phyloP scores from a whole-genome alignment of 1,140 invertebrate genomes.

The Ruditapes philippinarum region DNA sequence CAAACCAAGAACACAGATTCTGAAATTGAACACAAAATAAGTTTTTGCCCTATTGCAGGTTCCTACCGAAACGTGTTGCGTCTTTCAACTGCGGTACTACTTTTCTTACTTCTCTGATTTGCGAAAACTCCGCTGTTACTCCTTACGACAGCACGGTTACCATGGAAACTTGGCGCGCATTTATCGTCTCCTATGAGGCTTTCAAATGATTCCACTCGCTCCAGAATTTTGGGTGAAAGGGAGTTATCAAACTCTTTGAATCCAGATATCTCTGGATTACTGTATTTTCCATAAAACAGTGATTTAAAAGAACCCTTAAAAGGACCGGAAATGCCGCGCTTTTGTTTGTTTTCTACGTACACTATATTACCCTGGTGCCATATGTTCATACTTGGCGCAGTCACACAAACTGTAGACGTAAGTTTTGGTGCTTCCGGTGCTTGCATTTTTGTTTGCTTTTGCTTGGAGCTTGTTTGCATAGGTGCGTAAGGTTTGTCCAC shows the following conservation, averaged over 20 bases:
- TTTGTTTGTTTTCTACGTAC: background rate
- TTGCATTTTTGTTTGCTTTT: background rate
- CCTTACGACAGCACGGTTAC: background rate
- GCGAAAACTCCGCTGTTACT: too few relatives aligned
- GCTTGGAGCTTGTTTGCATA: constrained; percentile 27
- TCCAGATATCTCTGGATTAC: background rate
- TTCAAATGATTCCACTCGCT: constrained; percentile 40
- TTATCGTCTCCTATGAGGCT: background rate
- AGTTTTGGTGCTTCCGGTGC: background rate
- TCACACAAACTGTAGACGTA: background rate
- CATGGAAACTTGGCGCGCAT: background rate
- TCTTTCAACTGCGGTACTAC: too few relatives aligned
- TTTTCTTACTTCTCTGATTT: too few relatives aligned
- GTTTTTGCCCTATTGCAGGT: too few relatives aligned
- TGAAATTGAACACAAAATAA: too few relatives aligned
- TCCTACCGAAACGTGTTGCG: too few relatives aligned
- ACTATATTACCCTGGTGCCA: constrained; percentile 31
- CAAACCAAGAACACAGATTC: too few relatives aligned
- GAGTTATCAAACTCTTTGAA: background rate
- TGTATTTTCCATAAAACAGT: constrained; percentile 37
- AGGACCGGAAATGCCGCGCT: constrained; percentile 14
- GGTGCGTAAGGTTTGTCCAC: constrained; percentile 66
- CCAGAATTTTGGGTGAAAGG: constrained; percentile 31
- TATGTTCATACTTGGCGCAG: background rate
- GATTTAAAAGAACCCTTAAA: constrained; percentile 52